Evolutionary conservation across 2,113 vertebrate genomes (phyloP), one percentile per base, ranked within the genome.

Genomic region (Arvicanthis niloticus): DNA sequence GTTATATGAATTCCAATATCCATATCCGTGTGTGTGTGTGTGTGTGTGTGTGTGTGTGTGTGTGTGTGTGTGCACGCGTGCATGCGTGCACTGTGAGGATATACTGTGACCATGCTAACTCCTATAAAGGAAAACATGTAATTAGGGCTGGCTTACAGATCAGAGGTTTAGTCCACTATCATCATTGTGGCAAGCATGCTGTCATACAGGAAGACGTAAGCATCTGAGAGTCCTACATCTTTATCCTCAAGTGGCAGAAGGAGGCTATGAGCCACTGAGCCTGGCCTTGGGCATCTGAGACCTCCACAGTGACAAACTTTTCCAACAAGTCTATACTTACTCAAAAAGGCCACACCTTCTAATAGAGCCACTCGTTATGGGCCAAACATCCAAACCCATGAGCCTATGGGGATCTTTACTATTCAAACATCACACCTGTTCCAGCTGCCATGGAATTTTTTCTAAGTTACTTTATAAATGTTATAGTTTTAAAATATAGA

Each of bases 401-500:
- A 72, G 68, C 16, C 37, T n/a, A n/a, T 19, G 37, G 37, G 68
- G 15, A 16, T 7, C 13, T 37, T 70, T 70, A 5, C 68, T 70
- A 70, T 70, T 37, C 34, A 37, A 70, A 70, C 34, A 68, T 34
- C 26, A 70, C 58, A 65, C 13, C 11, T 85, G 58, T 29, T 81
- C 51, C 53, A n/a, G 16, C 40, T 67, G 19, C 15, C 40, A 85
- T 5, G 10, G 26, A 85, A n/a, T n/a, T 40, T 84, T 53, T 26
- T 82, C n/a, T 42, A 11, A 65, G n/a, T 22, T 21, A 2, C 58
- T 62, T 84, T 15, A 40, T 40, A 62, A 11, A 26, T 29, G 60
- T n/a, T 29, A 84, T 62, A 12, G 75, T 37, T 91, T 87, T 80
- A 96, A 96, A 92, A 87, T 65, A 34, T 19, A 31, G 40, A n/a